These are phyloP conservation scores for Chrysaora quinquecirrha DNA, from an alignment of 30 jellyfish, hydroid and myxozoan species.

Conservation along the genomic window DNA sequence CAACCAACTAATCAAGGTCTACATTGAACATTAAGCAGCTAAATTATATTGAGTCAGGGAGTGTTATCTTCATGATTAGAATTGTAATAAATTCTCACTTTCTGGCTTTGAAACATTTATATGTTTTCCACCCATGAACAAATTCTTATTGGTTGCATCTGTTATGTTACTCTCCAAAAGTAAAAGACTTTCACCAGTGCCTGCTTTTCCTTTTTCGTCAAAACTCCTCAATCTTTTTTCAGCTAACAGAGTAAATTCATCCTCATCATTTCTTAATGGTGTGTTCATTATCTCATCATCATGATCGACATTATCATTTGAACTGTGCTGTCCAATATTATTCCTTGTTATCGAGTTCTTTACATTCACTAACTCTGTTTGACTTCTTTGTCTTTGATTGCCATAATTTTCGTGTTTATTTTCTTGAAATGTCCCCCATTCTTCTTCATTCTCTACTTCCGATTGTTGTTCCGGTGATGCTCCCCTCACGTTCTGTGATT, in stretches of 20 bases:
- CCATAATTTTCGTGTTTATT: too few species aligned
- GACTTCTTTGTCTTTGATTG: slow-evolving; percentile 53
- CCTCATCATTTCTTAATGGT: slow-evolving; percentile 29
- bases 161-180: slow-evolving; percentile 8
- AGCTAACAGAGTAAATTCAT: slow-evolving; percentile 72
- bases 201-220: slow-evolving; percentile 35
- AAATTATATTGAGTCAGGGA: too few species aligned
- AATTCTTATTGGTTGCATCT: too few species aligned
- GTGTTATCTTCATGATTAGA: too few species aligned
- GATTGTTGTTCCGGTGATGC: neutral
- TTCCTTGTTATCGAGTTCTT: neutral
- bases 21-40: too few species aligned
- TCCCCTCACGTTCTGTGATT: neutral
- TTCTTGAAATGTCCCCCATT: neutral
- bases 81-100: slow-evolving; percentile 52
- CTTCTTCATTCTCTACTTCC: slow-evolving; percentile 10
- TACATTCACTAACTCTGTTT: slow-evolving; percentile 25
- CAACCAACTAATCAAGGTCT: too few species aligned
- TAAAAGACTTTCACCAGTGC: slow-evolving; percentile 26
- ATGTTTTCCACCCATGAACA: neutral
- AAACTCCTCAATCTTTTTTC: slow-evolving; percentile 59
- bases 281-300: neutral
- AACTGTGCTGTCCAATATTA: neutral
- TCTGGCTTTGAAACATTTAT: neutral
- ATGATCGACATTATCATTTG: neutral